Evolutionary conservation across 2,797 vertebrate genomes (phyloP).

Genomic region (Siniperca scherzeri): DNA sequence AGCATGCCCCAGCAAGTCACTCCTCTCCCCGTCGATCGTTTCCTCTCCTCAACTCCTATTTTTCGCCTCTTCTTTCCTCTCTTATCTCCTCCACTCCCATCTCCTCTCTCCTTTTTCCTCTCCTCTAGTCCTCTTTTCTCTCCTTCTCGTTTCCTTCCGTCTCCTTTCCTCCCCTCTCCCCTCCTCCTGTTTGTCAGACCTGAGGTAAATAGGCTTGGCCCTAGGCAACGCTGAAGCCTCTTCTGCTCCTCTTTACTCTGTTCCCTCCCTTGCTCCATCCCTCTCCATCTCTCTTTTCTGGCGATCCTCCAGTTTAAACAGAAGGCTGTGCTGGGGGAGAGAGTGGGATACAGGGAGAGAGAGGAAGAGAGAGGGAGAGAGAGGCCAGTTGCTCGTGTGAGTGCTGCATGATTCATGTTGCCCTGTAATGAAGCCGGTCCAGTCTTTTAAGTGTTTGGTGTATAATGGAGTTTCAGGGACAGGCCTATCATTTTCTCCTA

Average conservation of each 20-base stretch:
- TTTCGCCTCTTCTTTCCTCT: too few species aligned
- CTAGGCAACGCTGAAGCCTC: conserved; percentile 59
- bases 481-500: conserved; percentile 93
- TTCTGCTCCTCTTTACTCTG: conserved; percentile 54
- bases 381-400: conserved; percentile 74
- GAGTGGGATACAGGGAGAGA: conserved; percentile 43
- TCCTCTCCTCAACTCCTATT: neutral
- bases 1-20: conserved; percentile 44
- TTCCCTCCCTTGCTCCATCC: conserved; percentile 34
- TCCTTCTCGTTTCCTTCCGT: neutral
- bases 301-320: conserved; percentile 83
- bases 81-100: neutral
- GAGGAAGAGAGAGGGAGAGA: conserved; percentile 40
- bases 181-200: conserved; percentile 61
- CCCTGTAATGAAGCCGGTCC: conserved; percentile 87
- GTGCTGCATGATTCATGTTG: conserved; percentile 87
- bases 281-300: conserved; percentile 65
- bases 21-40: neutral
- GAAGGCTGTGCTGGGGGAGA: conserved; percentile 78
- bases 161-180: conserved; percentile 3
- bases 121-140: neutral
- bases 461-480: conserved; percentile 93
- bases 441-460: conserved; percentile 86
- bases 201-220: conserved; percentile 70
- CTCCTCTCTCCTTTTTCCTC: neutral